These are phyloP conservation scores for Gari tellinella DNA, from an alignment of 2,888 invertebrate species.

Conservation along the genomic window DNA sequence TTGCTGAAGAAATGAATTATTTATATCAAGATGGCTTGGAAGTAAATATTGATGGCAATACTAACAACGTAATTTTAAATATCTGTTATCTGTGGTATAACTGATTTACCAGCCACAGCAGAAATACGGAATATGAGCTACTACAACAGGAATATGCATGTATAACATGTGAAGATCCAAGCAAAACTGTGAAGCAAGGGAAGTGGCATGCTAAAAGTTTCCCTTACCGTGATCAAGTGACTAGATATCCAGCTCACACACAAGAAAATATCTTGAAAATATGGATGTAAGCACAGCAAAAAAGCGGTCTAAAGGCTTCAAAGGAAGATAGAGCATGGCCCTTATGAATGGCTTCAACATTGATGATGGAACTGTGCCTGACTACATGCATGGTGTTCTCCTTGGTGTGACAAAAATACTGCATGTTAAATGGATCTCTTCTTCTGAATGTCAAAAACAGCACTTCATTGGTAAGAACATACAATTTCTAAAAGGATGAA, in stretches of 20 bases:
- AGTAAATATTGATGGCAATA: conserved; percentile 16
- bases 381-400: too few relatives aligned
- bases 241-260: background rate
- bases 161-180: conserved; percentile 48
- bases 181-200: conserved; percentile 27
- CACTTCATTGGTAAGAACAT: conserved; percentile 13
- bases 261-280: too few relatives aligned
- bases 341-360: background rate
- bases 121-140: conserved; percentile 39
- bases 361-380: conserved; percentile 26
- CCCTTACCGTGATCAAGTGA: conserved; percentile 17
- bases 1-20: too few relatives aligned
- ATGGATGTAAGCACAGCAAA: conserved; percentile 5
- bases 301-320: conserved; percentile 25
- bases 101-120: conserved; percentile 53
- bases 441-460: conserved; percentile 6
- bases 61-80: conserved; percentile 35
- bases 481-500: conserved; percentile 11
- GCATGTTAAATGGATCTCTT: conserved; percentile 29
- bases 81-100: conserved; percentile 25
- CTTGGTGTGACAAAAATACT: conserved; percentile 48
- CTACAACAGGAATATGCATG: conserved; percentile 44
- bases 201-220: conserved; percentile 28
- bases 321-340: conserved; percentile 20
- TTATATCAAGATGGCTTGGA: conserved; percentile 38